A percentile compares a stretch with the other conserved stretches of the same genome.
These are phyloP conservation scores for Colistium nudipinnis DNA, from an alignment of 2,113 vertebrate species.

Conservation along the genomic window DNA sequence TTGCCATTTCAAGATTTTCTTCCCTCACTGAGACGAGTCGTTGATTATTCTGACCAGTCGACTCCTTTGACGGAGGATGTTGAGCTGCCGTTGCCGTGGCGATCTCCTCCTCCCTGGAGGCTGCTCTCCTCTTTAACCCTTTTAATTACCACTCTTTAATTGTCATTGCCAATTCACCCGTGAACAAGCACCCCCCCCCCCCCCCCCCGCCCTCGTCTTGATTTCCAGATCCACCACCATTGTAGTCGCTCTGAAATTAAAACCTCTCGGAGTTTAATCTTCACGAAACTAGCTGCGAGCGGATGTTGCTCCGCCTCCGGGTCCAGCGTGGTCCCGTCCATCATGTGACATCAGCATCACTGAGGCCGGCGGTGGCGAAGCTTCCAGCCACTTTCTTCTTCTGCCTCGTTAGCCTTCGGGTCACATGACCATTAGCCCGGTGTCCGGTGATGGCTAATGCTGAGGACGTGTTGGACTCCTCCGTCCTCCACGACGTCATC, in stretches of 20 bases:
- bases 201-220: conserved; percentile 2
- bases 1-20: too few relatives aligned
- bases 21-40: too few relatives aligned
- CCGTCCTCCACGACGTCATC: too few relatives aligned
- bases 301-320: conserved; percentile 17
- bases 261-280: conserved; percentile 66
- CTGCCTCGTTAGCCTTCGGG: conserved; percentile 56
- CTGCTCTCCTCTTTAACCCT: conserved; percentile 43
- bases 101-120: conserved; percentile 41
- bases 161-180: conserved; percentile 64
- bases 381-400: not conserved
- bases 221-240: conserved; percentile 44
- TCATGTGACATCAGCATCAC: conserved; percentile 66
- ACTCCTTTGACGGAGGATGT: not conserved
- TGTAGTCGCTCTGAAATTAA: conserved; percentile 49
- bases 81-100: not conserved
- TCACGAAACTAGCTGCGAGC: conserved; percentile 50
- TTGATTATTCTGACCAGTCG: not conserved
- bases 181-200: conserved; percentile 3
- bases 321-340: conserved; percentile 23
- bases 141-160: conserved; percentile 68
- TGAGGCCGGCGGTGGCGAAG: not conserved
- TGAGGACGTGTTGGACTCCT: too few relatives aligned
- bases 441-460: conserved; percentile 57
- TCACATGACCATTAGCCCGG: conserved; percentile 56